phyloP scores from a whole-genome alignment of 2,113 vertebrate species.

The Tyto alba region DNA sequence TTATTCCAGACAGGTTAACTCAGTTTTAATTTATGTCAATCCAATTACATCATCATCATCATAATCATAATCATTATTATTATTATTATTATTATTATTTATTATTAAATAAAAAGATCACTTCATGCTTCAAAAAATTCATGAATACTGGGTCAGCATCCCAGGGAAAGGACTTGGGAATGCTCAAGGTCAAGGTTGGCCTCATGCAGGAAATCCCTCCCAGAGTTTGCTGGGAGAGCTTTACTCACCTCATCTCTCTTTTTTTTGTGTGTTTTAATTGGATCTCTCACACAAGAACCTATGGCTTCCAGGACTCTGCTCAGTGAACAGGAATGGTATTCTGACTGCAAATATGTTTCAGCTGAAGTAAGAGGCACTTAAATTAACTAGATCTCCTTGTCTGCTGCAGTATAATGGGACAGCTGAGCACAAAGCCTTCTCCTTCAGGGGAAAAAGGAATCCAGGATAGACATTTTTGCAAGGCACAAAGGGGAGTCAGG shows the following conservation, averaged over 20 bases:
- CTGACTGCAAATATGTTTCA: constrained; percentile 1
- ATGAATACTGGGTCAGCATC: constrained; percentile 32
- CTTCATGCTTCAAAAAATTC: constrained; percentile 33
- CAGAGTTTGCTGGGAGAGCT: background rate
- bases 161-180: constrained; percentile 18
- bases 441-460: background rate
- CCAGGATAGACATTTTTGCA: background rate
- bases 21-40: constrained; percentile 62
- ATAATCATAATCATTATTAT: too few relatives aligned
- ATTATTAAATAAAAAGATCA: constrained; percentile 38
- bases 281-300: constrained; percentile 19
- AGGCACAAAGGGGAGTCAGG: background rate
- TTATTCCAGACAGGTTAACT: constrained; percentile 67
- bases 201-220: background rate
- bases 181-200: constrained; percentile 35
- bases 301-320: constrained; percentile 11
- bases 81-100: background rate
- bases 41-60: too few relatives aligned
- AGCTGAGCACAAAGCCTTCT: background rate
- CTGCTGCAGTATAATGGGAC: background rate
- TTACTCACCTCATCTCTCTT: background rate
- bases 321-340: constrained; percentile 10
- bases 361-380: constrained; percentile 30
- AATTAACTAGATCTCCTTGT: constrained; percentile 5
- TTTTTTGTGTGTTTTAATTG: constrained; percentile 14